These are phyloP conservation scores for Melanotaenia parkinsoni DNA, from an alignment of 2,797 vertebrate genomes.

Conservation along the genomic window DNA sequence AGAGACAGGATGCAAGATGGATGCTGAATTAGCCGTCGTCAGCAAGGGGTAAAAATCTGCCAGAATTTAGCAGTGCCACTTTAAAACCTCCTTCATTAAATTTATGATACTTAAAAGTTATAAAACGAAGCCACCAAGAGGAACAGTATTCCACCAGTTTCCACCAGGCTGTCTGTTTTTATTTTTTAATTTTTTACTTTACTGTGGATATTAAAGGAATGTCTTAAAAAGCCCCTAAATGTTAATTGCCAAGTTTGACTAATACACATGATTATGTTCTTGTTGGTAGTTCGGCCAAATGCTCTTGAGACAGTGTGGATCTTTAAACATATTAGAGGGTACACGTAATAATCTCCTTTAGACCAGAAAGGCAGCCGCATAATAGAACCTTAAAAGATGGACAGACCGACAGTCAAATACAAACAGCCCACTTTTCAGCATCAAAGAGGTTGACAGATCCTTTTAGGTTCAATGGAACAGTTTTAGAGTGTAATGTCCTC, in stretches of 20 bases:
- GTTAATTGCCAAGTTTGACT: neutral
- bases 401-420: slow-evolving; percentile 44
- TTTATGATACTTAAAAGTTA: neutral
- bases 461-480: slow-evolving; percentile 55
- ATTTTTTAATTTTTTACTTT: neutral
- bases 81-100: neutral
- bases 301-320: slow-evolving; percentile 9
- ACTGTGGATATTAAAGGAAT: neutral
- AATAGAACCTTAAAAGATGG: slow-evolving; percentile 37
- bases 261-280: slow-evolving; percentile 16
- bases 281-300: slow-evolving; percentile 22
- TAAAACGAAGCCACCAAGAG: neutral
- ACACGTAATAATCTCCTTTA: slow-evolving; percentile 40
- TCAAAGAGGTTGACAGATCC: slow-evolving; percentile 50
- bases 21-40: too few relatives aligned
- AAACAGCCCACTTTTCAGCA: slow-evolving; percentile 59
- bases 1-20: too few relatives aligned
- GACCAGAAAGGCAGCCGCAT: slow-evolving; percentile 32
- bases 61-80: neutral
- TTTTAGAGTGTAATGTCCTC: slow-evolving; percentile 50
- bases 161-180: neutral
- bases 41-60: too few relatives aligned
- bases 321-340: slow-evolving; percentile 18
- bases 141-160: too few relatives aligned
- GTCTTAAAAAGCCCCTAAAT: neutral